A percentile compares a stretch with the other conserved stretches of the same genome.
phyloP scores from a whole-genome alignment of 2,113 vertebrate genomes.

The Rhynchopsitta pachyrhyncha region DNA sequence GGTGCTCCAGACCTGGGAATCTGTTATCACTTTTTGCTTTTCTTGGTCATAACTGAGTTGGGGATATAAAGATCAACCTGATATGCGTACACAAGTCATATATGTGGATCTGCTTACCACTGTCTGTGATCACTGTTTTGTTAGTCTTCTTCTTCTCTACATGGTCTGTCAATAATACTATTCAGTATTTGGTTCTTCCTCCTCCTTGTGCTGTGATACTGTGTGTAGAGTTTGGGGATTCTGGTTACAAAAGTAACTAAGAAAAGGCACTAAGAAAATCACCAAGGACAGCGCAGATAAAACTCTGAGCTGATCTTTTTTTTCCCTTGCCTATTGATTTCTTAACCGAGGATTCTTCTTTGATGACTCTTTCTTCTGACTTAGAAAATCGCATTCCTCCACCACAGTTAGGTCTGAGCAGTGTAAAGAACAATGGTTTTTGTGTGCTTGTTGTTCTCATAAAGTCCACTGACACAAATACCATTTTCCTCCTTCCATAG shows the following conservation, averaged over 20 bases:
- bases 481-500: rapidly evolving
- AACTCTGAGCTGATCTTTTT: not conserved
- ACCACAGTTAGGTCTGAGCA: not conserved
- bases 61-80: not conserved
- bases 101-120: not conserved
- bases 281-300: not conserved
- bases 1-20: not conserved
- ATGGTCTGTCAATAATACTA: not conserved
- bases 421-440: not conserved
- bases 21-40: not conserved
- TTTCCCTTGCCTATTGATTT: not conserved
- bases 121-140: not conserved
- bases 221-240: not conserved
- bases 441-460: not conserved
- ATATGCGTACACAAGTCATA: not conserved
- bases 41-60: not conserved
- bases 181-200: not conserved
- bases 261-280: not conserved
- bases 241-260: not conserved
- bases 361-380: not conserved
- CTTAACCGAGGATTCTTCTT: not conserved
- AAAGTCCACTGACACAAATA: not conserved
- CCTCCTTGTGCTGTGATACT: not conserved
- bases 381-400: not conserved
- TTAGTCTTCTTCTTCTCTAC: not conserved